phyloP scores from a whole-genome alignment of 2,888 invertebrate species.

The Ectemnius cavifrons region DNA sequence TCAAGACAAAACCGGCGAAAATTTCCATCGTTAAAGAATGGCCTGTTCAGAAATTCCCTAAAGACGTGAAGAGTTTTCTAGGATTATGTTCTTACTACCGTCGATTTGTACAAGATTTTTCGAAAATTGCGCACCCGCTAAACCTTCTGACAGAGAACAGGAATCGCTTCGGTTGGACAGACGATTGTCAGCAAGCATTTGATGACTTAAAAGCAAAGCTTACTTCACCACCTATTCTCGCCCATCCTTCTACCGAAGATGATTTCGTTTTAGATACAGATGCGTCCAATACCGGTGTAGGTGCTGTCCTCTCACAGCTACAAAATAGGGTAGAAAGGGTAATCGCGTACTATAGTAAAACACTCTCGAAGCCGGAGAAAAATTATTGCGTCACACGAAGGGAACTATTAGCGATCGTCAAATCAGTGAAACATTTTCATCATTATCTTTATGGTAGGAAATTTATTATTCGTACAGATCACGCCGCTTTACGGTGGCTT shows the following conservation, averaged over 20 bases:
- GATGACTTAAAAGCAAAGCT: background rate
- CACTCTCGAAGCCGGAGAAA: background rate
- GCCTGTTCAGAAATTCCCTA: background rate
- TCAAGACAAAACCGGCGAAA: background rate
- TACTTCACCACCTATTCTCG: background rate
- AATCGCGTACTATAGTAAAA: conserved; percentile 55
- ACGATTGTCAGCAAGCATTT: conserved; percentile 10
- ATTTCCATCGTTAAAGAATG: background rate
- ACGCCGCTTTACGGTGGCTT: background rate
- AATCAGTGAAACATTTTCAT: background rate
- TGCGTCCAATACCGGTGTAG: conserved; percentile 38
- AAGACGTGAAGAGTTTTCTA: background rate
- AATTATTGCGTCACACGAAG: conserved; percentile 7
- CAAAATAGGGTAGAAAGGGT: conserved; percentile 52
- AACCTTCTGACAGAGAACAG: no score
- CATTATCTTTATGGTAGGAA: background rate
- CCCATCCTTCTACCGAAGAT: background rate
- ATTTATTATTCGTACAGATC: background rate
- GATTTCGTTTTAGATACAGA: conserved; percentile 32
- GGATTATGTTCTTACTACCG: background rate
- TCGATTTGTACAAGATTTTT: conserved; percentile 6
- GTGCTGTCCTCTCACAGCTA: conserved; percentile 41
- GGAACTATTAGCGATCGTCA: no score
- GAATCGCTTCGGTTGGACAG: conserved; percentile 13
- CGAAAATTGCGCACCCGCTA: no score